Evolutionary conservation across 2,797 vertebrate species (phyloP).

Genomic region (Muscicapa comitata): DNA sequence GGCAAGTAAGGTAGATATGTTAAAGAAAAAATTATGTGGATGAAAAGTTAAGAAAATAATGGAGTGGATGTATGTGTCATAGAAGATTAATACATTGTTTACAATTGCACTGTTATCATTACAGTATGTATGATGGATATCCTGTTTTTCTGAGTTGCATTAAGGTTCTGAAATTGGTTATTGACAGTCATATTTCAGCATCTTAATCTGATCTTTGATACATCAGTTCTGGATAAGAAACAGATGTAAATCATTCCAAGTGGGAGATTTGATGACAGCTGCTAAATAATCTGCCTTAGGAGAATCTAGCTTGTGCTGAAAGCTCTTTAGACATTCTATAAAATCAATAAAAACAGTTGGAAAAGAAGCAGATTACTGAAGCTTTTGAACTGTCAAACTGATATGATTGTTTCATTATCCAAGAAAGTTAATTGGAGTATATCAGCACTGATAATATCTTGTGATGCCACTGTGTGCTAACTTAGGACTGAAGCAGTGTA

Average conservation of each 20-base stretch:
- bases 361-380: neutral
- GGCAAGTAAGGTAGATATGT: neutral
- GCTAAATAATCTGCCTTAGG: neutral
- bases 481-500: neutral
- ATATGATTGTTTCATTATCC: neutral
- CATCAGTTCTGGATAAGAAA: neutral
- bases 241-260: neutral
- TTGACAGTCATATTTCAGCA: neutral
- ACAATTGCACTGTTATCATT: neutral
- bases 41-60: neutral
- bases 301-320: neutral
- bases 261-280: neutral
- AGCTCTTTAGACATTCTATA: neutral
- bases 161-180: neutral
- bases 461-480: neutral
- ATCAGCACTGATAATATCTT: neutral
- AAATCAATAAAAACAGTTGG: neutral
- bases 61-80: neutral
- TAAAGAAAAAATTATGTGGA: neutral
- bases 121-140: neutral
- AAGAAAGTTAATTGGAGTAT: neutral
- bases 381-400: neutral
- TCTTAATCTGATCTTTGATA: slow-evolving; percentile 19
- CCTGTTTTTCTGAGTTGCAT: neutral
- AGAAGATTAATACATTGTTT: neutral